These are phyloP conservation scores for Butorides virescens DNA, from an alignment of 2,113 vertebrate species.

Conservation along the genomic window DNA sequence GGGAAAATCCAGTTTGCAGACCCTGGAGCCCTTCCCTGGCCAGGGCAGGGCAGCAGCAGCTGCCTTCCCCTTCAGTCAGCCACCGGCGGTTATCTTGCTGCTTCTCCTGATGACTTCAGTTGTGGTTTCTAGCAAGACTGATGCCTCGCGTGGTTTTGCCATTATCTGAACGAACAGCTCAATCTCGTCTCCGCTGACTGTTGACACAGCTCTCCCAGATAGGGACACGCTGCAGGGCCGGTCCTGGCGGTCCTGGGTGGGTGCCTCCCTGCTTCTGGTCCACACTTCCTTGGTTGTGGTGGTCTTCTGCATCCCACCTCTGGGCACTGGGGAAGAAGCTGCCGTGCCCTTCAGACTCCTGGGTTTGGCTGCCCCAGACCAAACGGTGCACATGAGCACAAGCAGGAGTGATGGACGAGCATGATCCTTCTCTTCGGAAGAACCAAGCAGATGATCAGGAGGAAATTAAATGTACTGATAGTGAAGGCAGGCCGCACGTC, in stretches of 20 bases:
- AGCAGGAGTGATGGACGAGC: neutral
- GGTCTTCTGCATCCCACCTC: neutral
- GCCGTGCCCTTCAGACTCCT: neutral
- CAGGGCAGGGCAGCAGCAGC: neutral
- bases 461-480: neutral
- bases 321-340: neutral
- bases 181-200: neutral
- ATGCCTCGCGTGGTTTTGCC: neutral
- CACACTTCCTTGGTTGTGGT: neutral
- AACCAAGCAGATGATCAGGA: neutral
- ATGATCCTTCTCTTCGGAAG: neutral
- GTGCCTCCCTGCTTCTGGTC: neutral
- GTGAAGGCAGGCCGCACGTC: neutral
- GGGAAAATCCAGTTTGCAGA: slow-evolving; percentile 11
- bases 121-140: neutral
- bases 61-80: neutral
- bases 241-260: rapidly evolving
- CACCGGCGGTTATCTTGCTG: neutral
- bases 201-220: neutral
- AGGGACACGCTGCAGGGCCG: rapidly evolving
- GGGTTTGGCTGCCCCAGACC: neutral
- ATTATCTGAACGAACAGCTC: neutral
- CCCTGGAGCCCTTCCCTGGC: neutral
- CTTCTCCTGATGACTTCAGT: neutral
- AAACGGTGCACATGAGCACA: rapidly evolving